These are phyloP conservation scores for Tarsius wallacei DNA, from an alignment of 2,797 vertebrate species.

Conservation along the genomic window DNA sequence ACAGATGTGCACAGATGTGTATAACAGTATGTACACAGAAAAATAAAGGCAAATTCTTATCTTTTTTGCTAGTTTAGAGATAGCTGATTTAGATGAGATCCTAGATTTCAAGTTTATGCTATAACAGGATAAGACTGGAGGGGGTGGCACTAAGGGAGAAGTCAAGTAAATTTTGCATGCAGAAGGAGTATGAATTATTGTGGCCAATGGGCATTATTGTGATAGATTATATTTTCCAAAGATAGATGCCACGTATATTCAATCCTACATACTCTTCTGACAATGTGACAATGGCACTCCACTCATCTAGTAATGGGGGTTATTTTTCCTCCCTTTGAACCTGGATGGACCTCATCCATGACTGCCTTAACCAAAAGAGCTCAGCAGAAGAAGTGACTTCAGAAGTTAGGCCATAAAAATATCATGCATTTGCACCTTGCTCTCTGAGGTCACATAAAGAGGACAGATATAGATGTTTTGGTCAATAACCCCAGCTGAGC, in stretches of 20 bases:
- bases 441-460: not conserved
- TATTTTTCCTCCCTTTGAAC: not conserved
- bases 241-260: not conserved
- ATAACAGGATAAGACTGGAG: not conserved
- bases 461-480: not conserved
- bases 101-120: not conserved
- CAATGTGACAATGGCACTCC: not conserved
- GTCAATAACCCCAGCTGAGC: not conserved
- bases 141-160: not conserved
- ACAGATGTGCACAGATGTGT: not conserved
- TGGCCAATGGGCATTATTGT: not conserved
- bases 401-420: not conserved
- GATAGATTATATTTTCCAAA: slow-evolving; percentile 32
- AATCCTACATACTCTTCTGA: not conserved
- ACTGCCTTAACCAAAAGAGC: not conserved
- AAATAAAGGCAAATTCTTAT: not conserved
- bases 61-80: slow-evolving; percentile 29
- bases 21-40: not conserved
- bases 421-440: not conserved
- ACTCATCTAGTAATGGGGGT: not conserved
- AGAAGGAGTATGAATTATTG: not conserved
- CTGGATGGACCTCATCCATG: not conserved
- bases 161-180: not conserved
- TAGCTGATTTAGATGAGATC: slow-evolving; percentile 2
- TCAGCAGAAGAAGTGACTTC: not conserved